Evolutionary conservation across 1,140 invertebrate genomes (phyloP), one percentile per base, ranked within the genome.

Genomic region (Drosophila kohkoa): DNA sequence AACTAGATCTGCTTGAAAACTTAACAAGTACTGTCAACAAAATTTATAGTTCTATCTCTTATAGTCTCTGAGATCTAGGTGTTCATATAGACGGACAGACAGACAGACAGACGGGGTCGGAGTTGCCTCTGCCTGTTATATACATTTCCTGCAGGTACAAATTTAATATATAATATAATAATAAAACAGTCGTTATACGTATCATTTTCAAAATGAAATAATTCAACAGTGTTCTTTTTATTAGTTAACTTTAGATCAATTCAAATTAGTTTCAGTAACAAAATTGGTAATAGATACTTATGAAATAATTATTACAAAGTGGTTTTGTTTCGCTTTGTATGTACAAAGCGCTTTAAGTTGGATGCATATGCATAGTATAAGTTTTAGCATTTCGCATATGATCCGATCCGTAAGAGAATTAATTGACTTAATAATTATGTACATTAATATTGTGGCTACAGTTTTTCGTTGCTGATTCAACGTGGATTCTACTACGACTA

Each of bases 181-280:
- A 41, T 7, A 63, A 52, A 65, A 32, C 30, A 54, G n/a, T 1
- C 32, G 5, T 43, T 11, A 5, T 32, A 32, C 30, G 6, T 32
- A 25, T 60, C 55, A 65, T 66, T 76, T 76, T 76, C 60, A 66
- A 76, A 76, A 72, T 72, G 71, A 72, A 77, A 77, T 74, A 74
- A 77, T 74, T 77, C 75, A 77, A 77, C 75, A 77, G 60, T 62
- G 16, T 20, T 54, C 57, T 7, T 13, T 77, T 77, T 77, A 77
- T 76, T 76, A 76, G 74, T 76, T 76, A 72, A 71, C 45, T 62
- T 73, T 71, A 51, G 49, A 38, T 67, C 62, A 68, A 66, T 77
- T 74, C 66, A 75, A 67, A 68, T 62, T 68, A 74, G 69, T 68
- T 68, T 49, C 75, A 63, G 70, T 77, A 77, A 77, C 64, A 77